phyloP scores from a whole-genome alignment of 1,140 invertebrate species.

The Philotrypesis tridentata region DNA sequence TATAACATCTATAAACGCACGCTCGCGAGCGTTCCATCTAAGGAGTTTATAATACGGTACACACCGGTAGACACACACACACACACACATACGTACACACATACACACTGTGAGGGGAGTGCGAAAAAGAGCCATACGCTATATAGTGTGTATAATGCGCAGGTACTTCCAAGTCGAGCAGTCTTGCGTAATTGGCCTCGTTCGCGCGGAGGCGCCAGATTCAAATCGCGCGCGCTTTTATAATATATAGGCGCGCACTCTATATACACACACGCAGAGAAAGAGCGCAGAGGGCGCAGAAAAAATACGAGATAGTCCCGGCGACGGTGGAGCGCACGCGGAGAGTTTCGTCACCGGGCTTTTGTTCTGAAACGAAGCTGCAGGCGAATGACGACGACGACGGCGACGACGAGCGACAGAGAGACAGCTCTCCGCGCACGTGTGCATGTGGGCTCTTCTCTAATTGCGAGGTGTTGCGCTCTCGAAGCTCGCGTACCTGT shows the following conservation, averaged over 20 bases:
- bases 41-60: too few relatives aligned
- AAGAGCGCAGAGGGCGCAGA: neutral
- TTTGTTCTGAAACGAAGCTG: neutral
- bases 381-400: neutral
- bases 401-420: too few relatives aligned
- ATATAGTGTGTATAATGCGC: too few relatives aligned
- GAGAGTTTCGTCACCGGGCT: neutral
- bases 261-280: neutral
- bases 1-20: too few relatives aligned
- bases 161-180: neutral
- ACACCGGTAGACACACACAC: too few relatives aligned
- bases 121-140: neutral
- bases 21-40: neutral
- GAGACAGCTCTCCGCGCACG: neutral
- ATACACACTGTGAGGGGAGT: too few relatives aligned
- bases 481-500: neutral
- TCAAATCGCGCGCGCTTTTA: neutral
- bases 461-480: constrained; percentile 15
- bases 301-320: too few relatives aligned
- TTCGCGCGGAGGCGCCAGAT: constrained; percentile 13
- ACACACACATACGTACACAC: neutral
- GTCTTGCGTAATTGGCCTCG: constrained; percentile 29
- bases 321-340: neutral
- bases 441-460: neutral
- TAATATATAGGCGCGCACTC: neutral